These are phyloP conservation scores for Lithosia quadra DNA, from an alignment of 2,888 invertebrate species.

Conservation along the genomic window DNA sequence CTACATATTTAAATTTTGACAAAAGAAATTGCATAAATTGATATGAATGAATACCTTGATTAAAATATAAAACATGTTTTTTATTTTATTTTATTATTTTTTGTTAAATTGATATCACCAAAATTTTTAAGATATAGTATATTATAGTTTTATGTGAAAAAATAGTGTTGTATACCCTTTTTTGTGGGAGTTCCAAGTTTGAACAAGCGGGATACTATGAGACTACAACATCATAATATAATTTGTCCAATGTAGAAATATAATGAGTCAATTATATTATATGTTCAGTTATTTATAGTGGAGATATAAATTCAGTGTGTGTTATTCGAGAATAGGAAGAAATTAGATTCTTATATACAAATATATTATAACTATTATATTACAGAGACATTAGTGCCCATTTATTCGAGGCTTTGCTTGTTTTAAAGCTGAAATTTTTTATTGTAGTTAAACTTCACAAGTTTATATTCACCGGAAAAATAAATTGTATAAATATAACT, in stretches of 20 bases:
- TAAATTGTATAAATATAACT: slow-evolving; percentile 1
- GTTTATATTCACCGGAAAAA: not conserved
- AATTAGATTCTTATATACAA: slow-evolving; percentile 7
- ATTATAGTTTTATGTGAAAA: too few relatives aligned
- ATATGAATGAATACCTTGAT: too few relatives aligned
- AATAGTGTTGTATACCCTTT: not conserved
- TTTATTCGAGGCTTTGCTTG: not conserved
- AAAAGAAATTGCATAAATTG: too few relatives aligned
- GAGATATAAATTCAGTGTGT: not conserved
- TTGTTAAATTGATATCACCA: too few relatives aligned
- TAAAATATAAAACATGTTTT: too few relatives aligned
- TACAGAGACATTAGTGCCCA: not conserved
- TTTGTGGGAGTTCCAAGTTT: too few relatives aligned
- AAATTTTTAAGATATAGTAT: not conserved
- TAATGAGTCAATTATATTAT: too few relatives aligned
- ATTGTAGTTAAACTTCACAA: not conserved
- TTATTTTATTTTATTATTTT: too few relatives aligned
- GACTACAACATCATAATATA: not conserved
- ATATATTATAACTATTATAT: not conserved
- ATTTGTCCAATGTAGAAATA: too few relatives aligned
- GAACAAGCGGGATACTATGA: too few relatives aligned
- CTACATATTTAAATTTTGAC: too few relatives aligned
- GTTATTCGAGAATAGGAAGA: not conserved
- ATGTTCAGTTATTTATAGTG: not conserved
- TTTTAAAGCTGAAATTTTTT: not conserved